These are phyloP conservation scores for Triplophysa siluroides DNA, from an alignment of 2,113 vertebrate species.

Conservation along the genomic window DNA sequence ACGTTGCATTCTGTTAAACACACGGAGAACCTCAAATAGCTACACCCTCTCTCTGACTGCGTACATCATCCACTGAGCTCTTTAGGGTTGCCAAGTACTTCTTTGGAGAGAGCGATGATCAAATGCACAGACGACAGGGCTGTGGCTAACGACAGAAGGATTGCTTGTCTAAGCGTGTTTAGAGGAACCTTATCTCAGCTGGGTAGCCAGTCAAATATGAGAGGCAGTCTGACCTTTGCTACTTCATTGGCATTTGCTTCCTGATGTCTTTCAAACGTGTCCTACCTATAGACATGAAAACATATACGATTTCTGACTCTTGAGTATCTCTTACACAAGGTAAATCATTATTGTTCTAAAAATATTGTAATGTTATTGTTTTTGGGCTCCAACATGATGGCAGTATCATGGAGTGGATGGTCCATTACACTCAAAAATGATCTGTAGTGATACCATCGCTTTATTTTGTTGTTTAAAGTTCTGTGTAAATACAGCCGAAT, in stretches of 20 bases:
- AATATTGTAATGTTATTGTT: too few relatives aligned
- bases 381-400: too few relatives aligned
- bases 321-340: background rate
- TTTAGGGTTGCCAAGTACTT: slow-evolving; percentile 42
- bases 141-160: background rate
- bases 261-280: background rate
- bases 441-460: too few relatives aligned
- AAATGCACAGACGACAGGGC: background rate
- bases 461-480: too few relatives aligned
- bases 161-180: slow-evolving; percentile 16
- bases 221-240: slow-evolving; percentile 4
- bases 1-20: slow-evolving; percentile 29
- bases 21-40: slow-evolving; percentile 28
- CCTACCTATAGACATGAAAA: background rate
- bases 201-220: background rate
- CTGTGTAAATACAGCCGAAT: too few relatives aligned
- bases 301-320: background rate
- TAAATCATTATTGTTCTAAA: background rate
- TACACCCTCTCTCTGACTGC: slow-evolving; percentile 7
- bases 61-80: slow-evolving; percentile 33
- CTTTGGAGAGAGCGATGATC: slow-evolving; percentile 22
- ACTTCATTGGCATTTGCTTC: background rate
- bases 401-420: too few relatives aligned
- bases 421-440: too few relatives aligned
- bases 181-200: background rate